Conservation (phyloP, 2,888 invertebrate genomes). For the Drosophila nigricruria region DNA sequence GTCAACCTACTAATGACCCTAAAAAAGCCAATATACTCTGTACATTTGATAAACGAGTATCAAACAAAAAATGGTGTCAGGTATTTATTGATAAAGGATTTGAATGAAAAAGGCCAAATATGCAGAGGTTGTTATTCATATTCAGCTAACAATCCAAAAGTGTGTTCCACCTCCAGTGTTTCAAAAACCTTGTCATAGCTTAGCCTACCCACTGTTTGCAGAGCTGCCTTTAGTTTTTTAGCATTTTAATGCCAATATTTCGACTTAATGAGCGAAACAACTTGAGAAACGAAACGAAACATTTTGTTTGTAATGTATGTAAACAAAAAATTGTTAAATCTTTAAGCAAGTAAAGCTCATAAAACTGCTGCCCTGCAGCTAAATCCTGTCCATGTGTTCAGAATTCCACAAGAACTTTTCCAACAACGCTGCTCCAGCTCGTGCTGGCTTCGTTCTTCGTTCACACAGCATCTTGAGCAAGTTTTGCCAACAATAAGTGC, state of each 20-base stretch:
- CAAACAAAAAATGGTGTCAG: slow-evolving; percentile 1
- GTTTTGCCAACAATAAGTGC: slow-evolving; percentile 38
- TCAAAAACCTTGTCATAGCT: not conserved
- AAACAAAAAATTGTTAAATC: not conserved
- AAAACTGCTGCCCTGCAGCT: slow-evolving; percentile 4
- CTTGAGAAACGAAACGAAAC: not conserved
- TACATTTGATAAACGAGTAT: too few species aligned
- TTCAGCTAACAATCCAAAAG: not conserved
- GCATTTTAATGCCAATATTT: not conserved
- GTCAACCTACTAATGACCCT: too few species aligned
- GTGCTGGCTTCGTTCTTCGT: slow-evolving; percentile 1
- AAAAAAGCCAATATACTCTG: not conserved
- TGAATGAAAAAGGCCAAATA: not conserved
- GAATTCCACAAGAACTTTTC: slow-evolving; percentile 11
- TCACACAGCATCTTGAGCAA: slow-evolving; percentile 25
- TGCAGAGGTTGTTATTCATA: not conserved
- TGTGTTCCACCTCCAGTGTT: not conserved
- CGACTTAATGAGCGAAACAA: too few species aligned
- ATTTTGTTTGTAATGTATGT: not conserved
- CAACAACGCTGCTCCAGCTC: slow-evolving; percentile 15
- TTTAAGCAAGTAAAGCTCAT: not conserved
- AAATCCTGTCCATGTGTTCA: slow-evolving; percentile 5
- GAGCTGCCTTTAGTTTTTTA: not conserved
- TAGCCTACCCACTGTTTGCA: not conserved
- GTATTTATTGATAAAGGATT: slow-evolving; percentile 1